Evolutionary conservation across 2,113 vertebrate species (phyloP).

Genomic region (Isurus oxyrinchus): DNA sequence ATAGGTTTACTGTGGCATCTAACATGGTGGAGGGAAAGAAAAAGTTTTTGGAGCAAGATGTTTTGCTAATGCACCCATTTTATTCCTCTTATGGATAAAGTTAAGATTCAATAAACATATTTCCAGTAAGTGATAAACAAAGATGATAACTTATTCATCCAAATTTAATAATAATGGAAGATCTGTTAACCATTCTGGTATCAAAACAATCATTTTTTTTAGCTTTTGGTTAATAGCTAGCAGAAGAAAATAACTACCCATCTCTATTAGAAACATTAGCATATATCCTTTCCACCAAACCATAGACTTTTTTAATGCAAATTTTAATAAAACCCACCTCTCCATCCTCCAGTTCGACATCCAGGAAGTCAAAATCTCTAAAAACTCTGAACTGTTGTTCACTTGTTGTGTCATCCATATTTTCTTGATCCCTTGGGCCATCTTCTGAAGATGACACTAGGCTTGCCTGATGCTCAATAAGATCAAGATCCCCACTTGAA

Average conservation of each 20-base stretch:
- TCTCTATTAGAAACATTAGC: neutral
- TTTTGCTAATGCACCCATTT: neutral
- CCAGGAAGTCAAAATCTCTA: slow-evolving; percentile 95
- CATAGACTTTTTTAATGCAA: slow-evolving; percentile 9
- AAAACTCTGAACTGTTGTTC: slow-evolving; percentile 98
- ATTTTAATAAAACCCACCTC: slow-evolving; percentile 63
- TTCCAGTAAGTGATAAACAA: neutral
- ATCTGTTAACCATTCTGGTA: neutral
- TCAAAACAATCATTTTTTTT: neutral
- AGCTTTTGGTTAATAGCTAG: neutral
- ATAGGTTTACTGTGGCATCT: neutral
- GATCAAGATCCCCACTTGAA: slow-evolving; percentile 92
- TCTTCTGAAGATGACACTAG: slow-evolving; percentile 86
- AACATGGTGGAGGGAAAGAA: neutral
- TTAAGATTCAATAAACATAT: neutral
- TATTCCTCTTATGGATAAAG: neutral
- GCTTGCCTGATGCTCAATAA: slow-evolving; percentile 89
- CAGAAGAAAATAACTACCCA: neutral
- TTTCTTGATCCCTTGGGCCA: slow-evolving; percentile 82
- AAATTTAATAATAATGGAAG: neutral
- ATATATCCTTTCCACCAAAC: neutral
- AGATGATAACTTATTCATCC: neutral
- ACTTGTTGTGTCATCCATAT: slow-evolving; percentile 88
- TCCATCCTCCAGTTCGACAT: slow-evolving; percentile 95
- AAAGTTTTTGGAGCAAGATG: neutral